Evolutionary conservation across 2,113 vertebrate species (phyloP).

Genomic region (Aythya baeri): DNA sequence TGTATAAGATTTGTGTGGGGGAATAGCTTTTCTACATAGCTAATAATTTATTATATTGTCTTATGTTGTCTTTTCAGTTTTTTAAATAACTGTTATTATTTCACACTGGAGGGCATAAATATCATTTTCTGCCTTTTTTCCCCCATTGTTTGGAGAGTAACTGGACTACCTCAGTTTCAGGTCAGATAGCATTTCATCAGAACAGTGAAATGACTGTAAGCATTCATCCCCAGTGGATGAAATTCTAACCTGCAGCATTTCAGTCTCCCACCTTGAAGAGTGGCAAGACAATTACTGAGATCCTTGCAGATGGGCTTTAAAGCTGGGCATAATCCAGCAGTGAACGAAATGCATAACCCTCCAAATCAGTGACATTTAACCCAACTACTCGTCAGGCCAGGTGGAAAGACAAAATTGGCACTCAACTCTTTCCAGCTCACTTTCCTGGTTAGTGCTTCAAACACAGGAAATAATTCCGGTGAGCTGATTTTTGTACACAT

Average conservation of each 20-base stretch:
- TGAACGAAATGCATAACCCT: slow-evolving; percentile 37
- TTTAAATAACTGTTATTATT: neutral
- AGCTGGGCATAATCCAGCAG: slow-evolving; percentile 12
- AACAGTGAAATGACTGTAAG: neutral
- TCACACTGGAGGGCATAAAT: neutral
- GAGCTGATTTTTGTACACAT: neutral
- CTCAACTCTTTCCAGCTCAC: slow-evolving; percentile 25
- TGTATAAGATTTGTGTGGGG: neutral
- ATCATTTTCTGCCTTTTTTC: neutral
- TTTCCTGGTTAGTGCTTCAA: slow-evolving; percentile 49
- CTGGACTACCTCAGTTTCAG: neutral
- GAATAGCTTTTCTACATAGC: neutral
- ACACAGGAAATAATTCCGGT: slow-evolving; percentile 7
- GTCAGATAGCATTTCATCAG: neutral
- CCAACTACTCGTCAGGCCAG: slow-evolving; percentile 14
- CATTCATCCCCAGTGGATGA: neutral
- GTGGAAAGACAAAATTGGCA: slow-evolving; percentile 60
- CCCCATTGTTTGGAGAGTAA: neutral
- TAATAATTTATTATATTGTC: neutral
- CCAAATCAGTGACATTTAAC: slow-evolving; percentile 52
- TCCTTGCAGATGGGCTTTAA: slow-evolving; percentile 20
- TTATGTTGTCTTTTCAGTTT: neutral
- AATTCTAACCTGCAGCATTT: neutral
- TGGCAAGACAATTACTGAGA: neutral
- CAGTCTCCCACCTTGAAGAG: slow-evolving; percentile 20